These are phyloP conservation scores for Periplaneta americana DNA, from an alignment of 1,140 invertebrate genomes.

Conservation along the genomic window DNA sequence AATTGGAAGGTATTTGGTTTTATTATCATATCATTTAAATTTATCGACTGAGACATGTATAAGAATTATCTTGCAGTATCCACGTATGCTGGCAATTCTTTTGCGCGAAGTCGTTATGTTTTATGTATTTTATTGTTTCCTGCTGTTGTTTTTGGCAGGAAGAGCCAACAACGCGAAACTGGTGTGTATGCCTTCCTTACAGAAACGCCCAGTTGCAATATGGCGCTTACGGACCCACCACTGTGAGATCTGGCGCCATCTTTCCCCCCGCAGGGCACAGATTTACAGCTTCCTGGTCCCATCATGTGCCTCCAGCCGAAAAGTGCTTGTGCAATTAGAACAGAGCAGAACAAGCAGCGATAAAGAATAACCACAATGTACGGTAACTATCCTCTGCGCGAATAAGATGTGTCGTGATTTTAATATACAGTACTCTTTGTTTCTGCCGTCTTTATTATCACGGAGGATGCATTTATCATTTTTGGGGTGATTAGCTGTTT, in stretches of 20 bases:
- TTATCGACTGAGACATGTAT: background rate
- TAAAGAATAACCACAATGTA: background rate
- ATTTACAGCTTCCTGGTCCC: conserved; percentile 4
- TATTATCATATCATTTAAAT: background rate
- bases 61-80: background rate
- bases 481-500: no score
- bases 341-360: background rate
- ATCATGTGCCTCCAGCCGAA: background rate
- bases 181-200: background rate
- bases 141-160: background rate
- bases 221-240: background rate
- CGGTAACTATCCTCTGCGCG: background rate
- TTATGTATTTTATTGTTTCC: background rate
- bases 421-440: background rate
- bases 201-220: background rate
- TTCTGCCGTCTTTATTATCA: no score
- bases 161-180: background rate
- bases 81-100: background rate
- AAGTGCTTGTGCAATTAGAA: background rate
- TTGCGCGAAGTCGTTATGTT: background rate
- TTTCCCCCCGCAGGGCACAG: background rate
- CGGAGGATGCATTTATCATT: no score
- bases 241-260: background rate
- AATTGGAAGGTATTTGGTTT: no score
- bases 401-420: background rate